Percentiles rank a stretch among this genome's conserved stretches.
Conservation (phyloP, 2,113 vertebrate genomes). For the Pithys albifrons region DNA sequence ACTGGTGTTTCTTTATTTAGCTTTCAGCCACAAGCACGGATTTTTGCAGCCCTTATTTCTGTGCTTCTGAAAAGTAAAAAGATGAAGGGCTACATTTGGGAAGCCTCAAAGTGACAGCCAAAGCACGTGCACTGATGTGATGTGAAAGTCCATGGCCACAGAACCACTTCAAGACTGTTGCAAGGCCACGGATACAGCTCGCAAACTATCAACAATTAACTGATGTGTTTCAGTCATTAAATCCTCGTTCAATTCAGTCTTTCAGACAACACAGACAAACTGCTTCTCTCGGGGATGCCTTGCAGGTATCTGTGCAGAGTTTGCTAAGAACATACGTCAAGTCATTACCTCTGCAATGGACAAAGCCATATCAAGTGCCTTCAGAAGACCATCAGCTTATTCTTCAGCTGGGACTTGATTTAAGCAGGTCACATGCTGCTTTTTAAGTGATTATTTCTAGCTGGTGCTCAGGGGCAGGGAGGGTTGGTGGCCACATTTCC, state of each 20-base stretch:
- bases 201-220: not conserved
- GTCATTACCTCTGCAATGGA: not conserved
- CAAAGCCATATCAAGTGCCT: not conserved
- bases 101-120: not conserved
- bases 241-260: not conserved
- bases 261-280: not conserved
- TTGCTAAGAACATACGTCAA: not conserved
- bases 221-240: not conserved
- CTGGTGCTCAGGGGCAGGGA: not conserved
- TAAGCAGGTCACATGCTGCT: not conserved
- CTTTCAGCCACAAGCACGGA: not conserved
- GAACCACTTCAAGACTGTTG: not conserved
- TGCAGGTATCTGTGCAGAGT: not conserved
- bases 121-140: not conserved
- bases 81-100: not conserved
- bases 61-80: not conserved
- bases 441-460: conserved; percentile 8
- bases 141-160: not conserved
- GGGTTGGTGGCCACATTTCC: not conserved
- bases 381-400: not conserved
- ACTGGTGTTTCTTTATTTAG: conserved; percentile 38
- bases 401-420: not conserved
- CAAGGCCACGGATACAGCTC: not conserved
- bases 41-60: not conserved
- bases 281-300: not conserved